Percentiles rank a stretch among this genome's conserved stretches.
These are phyloP conservation scores for Papilio helenus DNA, from an alignment of 1,140 invertebrate species.

Conservation along the genomic window DNA sequence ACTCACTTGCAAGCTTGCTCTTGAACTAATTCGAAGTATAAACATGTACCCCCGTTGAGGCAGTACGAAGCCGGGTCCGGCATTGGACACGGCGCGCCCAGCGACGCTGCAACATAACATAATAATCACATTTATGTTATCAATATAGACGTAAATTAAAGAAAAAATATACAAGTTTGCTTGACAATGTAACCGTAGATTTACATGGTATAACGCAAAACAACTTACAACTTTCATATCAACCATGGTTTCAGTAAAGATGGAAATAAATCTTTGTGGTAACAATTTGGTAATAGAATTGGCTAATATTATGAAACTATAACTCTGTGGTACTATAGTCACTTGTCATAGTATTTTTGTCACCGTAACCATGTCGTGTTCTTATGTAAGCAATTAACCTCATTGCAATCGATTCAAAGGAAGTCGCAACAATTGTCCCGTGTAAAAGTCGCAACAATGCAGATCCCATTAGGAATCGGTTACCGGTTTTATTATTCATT, in stretches of 20 bases:
- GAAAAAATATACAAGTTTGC: too few species aligned
- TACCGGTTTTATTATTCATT: slow-evolving; percentile 29
- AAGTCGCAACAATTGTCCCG: neutral
- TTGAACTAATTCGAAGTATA: slow-evolving; percentile 89
- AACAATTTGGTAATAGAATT: too few species aligned
- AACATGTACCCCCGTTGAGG: slow-evolving; percentile 92
- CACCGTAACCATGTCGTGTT: neutral
- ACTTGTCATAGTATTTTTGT: neutral
- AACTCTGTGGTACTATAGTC: neutral
- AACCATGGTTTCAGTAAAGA: too few species aligned
- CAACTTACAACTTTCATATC: too few species aligned
- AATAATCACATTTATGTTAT: neutral
- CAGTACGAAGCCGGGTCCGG: slow-evolving; percentile 84
- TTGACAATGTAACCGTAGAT: too few species aligned
- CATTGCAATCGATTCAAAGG: slow-evolving; percentile 4
- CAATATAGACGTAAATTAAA: too few species aligned
- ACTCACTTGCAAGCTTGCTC: slow-evolving; percentile 92
- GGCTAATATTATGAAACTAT: neutral
- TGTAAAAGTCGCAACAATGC: slow-evolving; percentile 19
- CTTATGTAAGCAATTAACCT: slow-evolving; percentile 34
- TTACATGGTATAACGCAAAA: too few species aligned
- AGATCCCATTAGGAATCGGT: slow-evolving; percentile 28
- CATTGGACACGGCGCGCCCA: slow-evolving; percentile 87
- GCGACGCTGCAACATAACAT: slow-evolving; percentile 82
- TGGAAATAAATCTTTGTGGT: too few species aligned